Evolutionary conservation across 2,797 vertebrate genomes (phyloP).

Genomic region (Fistularia tabacaria): DNA sequence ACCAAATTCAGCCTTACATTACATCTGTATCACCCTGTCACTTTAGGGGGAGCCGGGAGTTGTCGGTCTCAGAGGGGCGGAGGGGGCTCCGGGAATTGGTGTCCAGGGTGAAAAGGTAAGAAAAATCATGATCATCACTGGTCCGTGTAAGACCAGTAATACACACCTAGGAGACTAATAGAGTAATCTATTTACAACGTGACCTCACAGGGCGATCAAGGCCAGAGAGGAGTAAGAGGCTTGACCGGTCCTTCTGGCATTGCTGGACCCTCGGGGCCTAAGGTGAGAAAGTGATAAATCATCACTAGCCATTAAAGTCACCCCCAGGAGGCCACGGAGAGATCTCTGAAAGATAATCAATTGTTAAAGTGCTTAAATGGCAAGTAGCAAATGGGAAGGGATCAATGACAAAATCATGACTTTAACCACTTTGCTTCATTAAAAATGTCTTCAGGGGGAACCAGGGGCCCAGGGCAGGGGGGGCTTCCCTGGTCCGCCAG

Average conservation of each 20-base stretch:
- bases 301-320: not conserved
- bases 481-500: slow-evolving; percentile 80
- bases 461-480: slow-evolving; percentile 78
- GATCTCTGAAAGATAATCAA: not conserved
- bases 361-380: not conserved
- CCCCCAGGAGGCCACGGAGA: not conserved
- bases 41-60: slow-evolving; percentile 82
- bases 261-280: slow-evolving; percentile 82
- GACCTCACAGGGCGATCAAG: slow-evolving; percentile 83
- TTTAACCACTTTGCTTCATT: slow-evolving; percentile 7
- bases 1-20: too few relatives aligned
- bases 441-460: slow-evolving; percentile 77
- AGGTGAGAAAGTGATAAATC: slow-evolving; percentile 62
- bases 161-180: not conserved
- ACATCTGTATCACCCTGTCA: not conserved
- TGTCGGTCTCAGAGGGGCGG: slow-evolving; percentile 77
- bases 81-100: slow-evolving; percentile 80
- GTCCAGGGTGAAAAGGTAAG: slow-evolving; percentile 87
- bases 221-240: slow-evolving; percentile 84
- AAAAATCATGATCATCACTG: not conserved
- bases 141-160: not conserved
- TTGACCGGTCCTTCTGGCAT: slow-evolving; percentile 79
- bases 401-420: not conserved
- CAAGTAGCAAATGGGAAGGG: not conserved
- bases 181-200: slow-evolving; percentile 5